These are phyloP conservation scores for Siniperca knerii DNA, from an alignment of 2,113 vertebrate genomes.

Conservation along the genomic window DNA sequence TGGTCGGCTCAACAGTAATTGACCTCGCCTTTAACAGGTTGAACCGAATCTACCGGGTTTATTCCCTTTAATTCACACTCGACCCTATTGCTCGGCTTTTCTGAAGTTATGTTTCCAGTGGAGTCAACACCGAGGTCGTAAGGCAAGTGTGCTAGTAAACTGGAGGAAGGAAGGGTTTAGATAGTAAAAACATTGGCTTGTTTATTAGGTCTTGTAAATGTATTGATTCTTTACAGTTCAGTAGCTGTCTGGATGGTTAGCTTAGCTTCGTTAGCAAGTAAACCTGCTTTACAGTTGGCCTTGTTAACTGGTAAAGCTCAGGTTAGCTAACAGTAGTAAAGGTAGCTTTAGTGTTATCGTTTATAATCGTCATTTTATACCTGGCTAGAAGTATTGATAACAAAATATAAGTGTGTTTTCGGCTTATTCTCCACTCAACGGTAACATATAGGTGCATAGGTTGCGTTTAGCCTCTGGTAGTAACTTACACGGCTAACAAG, in stretches of 20 bases:
- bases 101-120: conserved; percentile 23
- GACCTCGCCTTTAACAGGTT: conserved; percentile 59
- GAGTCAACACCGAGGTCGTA: conserved; percentile 1
- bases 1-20: conserved; percentile 40
- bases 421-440: background rate
- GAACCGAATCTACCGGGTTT: conserved; percentile 43
- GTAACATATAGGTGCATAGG: background rate
- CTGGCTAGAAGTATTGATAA: no score
- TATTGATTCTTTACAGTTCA: background rate
- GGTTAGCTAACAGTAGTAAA: conserved; percentile 21
- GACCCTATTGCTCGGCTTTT: conserved; percentile 12
- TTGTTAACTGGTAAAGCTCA: conserved; percentile 33
- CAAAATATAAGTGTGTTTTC: background rate
- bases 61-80: conserved; percentile 55
- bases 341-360: background rate
- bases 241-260: conserved; percentile 33
- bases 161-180: background rate
- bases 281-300: conserved; percentile 29
- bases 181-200: background rate
- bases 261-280: conserved; percentile 59
- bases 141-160: conserved; percentile 11
- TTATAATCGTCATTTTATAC: background rate
- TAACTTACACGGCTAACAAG: background rate
- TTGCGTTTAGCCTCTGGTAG: background rate
- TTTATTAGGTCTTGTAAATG: background rate